A percentile compares a stretch with the other conserved stretches of the same genome.
Conservation (phyloP, 2,113 vertebrate genomes). For the Petromus typicus region DNA sequence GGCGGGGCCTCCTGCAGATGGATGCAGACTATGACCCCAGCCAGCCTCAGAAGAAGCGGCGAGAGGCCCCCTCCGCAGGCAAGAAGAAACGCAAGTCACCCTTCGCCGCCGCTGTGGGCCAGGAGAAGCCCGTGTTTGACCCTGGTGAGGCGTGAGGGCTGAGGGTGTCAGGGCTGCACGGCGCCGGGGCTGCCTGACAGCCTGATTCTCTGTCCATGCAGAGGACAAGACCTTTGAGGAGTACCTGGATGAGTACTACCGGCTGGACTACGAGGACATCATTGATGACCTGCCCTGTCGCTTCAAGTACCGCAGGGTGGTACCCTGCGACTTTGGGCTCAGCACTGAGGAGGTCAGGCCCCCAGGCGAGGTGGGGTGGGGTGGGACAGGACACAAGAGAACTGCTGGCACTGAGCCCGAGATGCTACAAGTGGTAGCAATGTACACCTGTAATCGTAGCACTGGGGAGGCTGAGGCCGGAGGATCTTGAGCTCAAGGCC, state of each 20-base stretch:
- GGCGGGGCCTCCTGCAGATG: conserved; percentile 86
- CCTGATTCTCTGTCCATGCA: conserved; percentile 31
- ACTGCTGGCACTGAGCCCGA: neutral
- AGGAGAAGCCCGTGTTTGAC: conserved; percentile 90
- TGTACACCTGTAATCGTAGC: neutral
- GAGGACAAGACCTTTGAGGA: conserved; percentile 92
- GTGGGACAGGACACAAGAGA: neutral
- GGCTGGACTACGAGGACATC: conserved; percentile 93
- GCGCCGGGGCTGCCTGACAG: rapidly evolving
- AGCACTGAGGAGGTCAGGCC: conserved; percentile 90
- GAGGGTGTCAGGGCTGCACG: rapidly evolving
- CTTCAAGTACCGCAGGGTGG: conserved; percentile 92
- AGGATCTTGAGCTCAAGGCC: neutral
- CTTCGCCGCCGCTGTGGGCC: conserved; percentile 88
- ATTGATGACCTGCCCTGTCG: conserved; percentile 93
- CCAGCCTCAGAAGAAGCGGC: conserved; percentile 85
- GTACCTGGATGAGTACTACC: conserved; percentile 94
- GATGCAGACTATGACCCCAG: conserved; percentile 93
- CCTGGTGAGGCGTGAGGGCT: conserved; percentile 83
- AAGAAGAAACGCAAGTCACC: conserved; percentile 91
- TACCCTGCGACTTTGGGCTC: conserved; percentile 94
- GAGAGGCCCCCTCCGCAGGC: conserved; percentile 85
- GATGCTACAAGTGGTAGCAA: neutral
- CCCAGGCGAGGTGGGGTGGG: rapidly evolving
- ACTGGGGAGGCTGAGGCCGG: neutral